These are phyloP conservation scores for Polyergus mexicanus DNA, from an alignment of 1,140 invertebrate species.

Conservation along the genomic window DNA sequence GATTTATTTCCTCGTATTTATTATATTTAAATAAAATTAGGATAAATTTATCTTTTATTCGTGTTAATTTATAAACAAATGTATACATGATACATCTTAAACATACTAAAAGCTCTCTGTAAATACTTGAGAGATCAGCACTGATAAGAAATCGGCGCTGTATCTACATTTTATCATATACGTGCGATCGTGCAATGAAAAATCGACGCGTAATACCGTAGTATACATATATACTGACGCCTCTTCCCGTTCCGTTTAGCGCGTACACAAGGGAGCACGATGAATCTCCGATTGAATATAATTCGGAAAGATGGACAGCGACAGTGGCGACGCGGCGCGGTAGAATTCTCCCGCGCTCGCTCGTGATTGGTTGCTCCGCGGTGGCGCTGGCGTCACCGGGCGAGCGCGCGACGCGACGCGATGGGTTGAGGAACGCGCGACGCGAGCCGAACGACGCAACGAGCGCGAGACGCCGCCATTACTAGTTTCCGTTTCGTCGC, in stretches of 20 bases:
- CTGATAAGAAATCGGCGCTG: no score
- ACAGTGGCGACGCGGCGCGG: neutral
- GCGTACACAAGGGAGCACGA: no score
- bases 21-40: neutral
- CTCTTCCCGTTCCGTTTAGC: slow-evolving; percentile 1
- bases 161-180: no score
- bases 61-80: neutral
- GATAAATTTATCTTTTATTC: neutral
- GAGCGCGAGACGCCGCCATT: slow-evolving; percentile 66
- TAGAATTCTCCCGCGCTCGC: slow-evolving; percentile 36
- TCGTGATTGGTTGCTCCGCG: neutral
- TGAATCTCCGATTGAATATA: neutral
- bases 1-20: neutral
- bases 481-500: slow-evolving; percentile 52
- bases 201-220: neutral
- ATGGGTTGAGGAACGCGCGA: slow-evolving; percentile 52
- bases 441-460: slow-evolving; percentile 52
- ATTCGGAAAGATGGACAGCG: neutral
- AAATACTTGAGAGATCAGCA: no score
- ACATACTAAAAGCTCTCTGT: no score
- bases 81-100: no score
- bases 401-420: neutral
- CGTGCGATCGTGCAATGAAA: neutral
- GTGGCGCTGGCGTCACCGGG: neutral
- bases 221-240: no score